A percentile compares a stretch with the other conserved stretches of the same genome.
Evolutionary conservation across 2,888 invertebrate genomes (phyloP).

Genomic region (Scaptomyza reducta): DNA sequence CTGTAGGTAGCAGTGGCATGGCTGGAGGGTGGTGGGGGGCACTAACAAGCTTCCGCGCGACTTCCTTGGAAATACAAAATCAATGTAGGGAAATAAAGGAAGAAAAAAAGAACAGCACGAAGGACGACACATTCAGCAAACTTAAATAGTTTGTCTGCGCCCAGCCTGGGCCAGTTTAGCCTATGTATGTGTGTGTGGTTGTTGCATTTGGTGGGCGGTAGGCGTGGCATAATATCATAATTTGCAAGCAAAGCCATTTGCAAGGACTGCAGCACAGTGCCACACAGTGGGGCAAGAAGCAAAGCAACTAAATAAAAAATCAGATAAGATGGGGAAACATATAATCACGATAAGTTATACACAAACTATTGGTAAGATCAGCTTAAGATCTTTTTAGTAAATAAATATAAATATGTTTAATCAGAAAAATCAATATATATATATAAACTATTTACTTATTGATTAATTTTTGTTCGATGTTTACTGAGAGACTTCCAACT

Average conservation of each 20-base stretch:
- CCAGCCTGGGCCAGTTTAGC: conserved; percentile 5
- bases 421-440: too few species aligned
- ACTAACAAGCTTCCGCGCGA: conserved; percentile 77
- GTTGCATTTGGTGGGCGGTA: conserved; percentile 22
- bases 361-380: too few species aligned
- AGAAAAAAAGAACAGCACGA: conserved; percentile 26
- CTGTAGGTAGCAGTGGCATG: conserved; percentile 2
- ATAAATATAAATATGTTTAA: too few species aligned
- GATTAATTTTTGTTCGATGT: too few species aligned
- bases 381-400: too few species aligned
- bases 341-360: too few species aligned
- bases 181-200: neutral
- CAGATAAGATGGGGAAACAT: too few species aligned
- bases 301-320: neutral
- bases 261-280: conserved; percentile 19
- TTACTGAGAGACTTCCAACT: too few species aligned
- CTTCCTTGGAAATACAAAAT: conserved; percentile 76
- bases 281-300: conserved; percentile 39
- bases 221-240: conserved; percentile 70
- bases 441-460: too few species aligned
- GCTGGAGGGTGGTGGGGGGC: conserved; percentile 11
- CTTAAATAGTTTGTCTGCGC: conserved; percentile 64
- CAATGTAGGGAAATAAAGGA: conserved; percentile 64
- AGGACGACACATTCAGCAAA: conserved; percentile 72
- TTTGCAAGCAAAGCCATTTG: conserved; percentile 62